Base-by-base conservation (phyloP, 1,140 invertebrate species). In the Akabosia matsudoensis region DNA sequence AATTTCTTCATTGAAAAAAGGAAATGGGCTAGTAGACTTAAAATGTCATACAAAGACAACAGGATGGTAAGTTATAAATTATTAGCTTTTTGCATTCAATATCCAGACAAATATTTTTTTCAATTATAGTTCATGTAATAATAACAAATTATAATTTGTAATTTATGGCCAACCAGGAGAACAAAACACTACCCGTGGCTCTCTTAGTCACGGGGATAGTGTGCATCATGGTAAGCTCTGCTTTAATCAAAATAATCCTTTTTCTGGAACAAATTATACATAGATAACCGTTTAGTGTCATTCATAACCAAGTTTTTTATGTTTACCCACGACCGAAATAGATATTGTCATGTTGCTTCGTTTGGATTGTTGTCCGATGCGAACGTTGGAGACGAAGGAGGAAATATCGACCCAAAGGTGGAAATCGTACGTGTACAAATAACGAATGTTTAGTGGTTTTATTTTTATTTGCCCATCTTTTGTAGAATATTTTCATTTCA, bases 311-410 rank as follows among this genome's bases (percentile, higher is more conserved):
- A 14, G n/a, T 10, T 61, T 61, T 7, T 61, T 22, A 61, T 61
- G 24, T 16, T 24, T 51, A n/a, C n/a, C n/a, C n/a, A n/a, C n/a
- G n/a, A n/a, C n/a, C n/a, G n/a, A 24, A n/a, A n/a, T 67, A 67
- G 61, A n/a, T 67, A 67, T 30, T 67, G 28, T 67, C 61, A 28
- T 67, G 61, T 31, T 67, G 61, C 22, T 67, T 67, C 22, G 61
- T 67, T n/a, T 67, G 61, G 61, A 3, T 67, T 28, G 61, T 67
- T 2, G 61, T 67, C 13, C 61, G 61, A 10, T 67, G 61, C 31
- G 61, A 67, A 31, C 61, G 61, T 24, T 67, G 61, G 61, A 28
- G 61, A 4, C 61, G 61, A 1, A 67, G 61, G 31, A 67, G 61
- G 61, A 67, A 67, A n/a, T 67, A 67, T 67, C 24, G 61, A 67